phyloP scores from a whole-genome alignment of 1,140 invertebrate genomes.

The Heliconius melpomene region DNA sequence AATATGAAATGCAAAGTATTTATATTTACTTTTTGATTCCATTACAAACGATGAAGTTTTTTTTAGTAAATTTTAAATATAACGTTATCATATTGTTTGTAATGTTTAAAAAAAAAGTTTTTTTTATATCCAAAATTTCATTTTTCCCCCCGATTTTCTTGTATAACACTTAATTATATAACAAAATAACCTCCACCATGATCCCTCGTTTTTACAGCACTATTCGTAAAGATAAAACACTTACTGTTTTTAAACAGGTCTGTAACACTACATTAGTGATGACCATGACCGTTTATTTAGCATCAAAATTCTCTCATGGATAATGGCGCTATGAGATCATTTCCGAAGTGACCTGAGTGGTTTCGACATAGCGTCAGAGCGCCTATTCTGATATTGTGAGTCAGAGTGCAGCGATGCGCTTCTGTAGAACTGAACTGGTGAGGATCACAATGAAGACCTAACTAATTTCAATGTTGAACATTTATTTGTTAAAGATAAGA shows the following conservation, averaged over 20 bases:
- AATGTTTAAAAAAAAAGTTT: no score
- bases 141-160: no score
- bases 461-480: no score
- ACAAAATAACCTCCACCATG: no score
- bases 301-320: neutral
- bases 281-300: neutral
- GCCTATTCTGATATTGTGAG: slow-evolving; percentile 19
- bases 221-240: neutral
- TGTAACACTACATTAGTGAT: neutral
- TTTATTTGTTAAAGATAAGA: no score
- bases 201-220: neutral
- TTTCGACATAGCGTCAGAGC: slow-evolving; percentile 18
- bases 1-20: neutral
- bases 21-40: neutral
- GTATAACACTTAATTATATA: no score
- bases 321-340: slow-evolving; percentile 13
- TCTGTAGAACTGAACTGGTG: neutral
- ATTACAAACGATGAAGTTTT: neutral
- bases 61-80: no score
- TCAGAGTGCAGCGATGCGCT: slow-evolving; percentile 26
- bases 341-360: slow-evolving; percentile 13
- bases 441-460: neutral
- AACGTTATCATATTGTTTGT: no score
- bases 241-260: neutral
- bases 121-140: no score